Evolutionary conservation across 35 echinoderm and acorn worm species (phyloP).

Genomic region (Ophiothrix spiculata): DNA sequence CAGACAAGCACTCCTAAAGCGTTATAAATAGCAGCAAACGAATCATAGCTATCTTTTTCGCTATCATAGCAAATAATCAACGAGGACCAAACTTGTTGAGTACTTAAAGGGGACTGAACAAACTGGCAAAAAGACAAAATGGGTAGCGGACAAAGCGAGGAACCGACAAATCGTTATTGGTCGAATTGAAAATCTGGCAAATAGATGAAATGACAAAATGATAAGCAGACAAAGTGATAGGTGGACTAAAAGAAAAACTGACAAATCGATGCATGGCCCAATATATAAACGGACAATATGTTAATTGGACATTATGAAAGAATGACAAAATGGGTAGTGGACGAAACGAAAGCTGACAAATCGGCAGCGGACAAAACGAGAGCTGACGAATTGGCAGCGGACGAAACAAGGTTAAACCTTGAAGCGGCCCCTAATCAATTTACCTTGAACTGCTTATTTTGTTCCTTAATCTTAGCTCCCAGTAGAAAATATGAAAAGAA

Average conservation of each 20-base stretch:
- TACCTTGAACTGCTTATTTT: too few relatives aligned
- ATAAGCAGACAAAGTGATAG: not conserved
- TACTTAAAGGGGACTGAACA: not conserved
- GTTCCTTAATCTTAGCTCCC: too few relatives aligned
- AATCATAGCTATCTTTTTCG: too few relatives aligned
- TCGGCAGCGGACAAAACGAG: not conserved
- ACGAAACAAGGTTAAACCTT: not conserved
- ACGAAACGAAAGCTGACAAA: not conserved
- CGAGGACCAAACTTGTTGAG: not conserved
- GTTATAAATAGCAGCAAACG: too few relatives aligned
- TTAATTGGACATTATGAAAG: not conserved
- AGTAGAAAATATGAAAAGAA: too few relatives aligned
- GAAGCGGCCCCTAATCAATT: too few relatives aligned
- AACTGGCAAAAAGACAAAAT: not conserved
- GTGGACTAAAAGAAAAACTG: not conserved
- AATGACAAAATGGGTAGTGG: not conserved
- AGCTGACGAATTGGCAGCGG: too few relatives aligned
- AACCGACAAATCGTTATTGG: not conserved
- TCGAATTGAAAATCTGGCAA: not conserved
- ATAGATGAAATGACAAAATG: not conserved
- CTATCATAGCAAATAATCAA: not conserved
- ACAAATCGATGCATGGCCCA: not conserved
- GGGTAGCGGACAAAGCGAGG: not conserved
- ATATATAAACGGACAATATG: not conserved
- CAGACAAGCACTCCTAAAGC: too few relatives aligned